phyloP scores from a whole-genome alignment of 2,113 vertebrate species.

The Hipposideros armiger region DNA sequence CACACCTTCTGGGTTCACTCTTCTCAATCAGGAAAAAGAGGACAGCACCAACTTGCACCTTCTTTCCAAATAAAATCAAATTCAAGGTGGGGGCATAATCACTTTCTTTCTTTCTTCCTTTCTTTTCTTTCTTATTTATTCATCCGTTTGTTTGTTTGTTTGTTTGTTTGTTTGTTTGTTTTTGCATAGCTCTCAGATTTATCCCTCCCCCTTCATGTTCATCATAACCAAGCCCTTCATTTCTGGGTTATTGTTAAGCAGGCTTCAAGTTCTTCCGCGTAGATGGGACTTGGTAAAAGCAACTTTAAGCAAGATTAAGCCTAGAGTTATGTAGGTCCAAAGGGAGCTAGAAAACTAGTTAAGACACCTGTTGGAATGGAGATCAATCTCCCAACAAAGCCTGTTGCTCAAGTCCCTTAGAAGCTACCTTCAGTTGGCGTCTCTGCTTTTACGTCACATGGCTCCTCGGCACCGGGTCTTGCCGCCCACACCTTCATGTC shows the following conservation, averaged over 20 bases:
- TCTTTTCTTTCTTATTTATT: too few species aligned
- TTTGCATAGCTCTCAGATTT: not conserved
- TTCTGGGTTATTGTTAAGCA: not conserved
- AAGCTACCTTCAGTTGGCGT: not conserved
- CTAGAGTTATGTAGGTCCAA: not conserved
- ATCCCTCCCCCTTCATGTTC: not conserved
- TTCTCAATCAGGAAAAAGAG: not conserved
- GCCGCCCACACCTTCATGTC: not conserved
- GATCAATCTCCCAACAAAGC: not conserved
- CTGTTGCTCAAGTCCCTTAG: not conserved
- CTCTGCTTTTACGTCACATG: not conserved
- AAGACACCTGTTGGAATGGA: constrained; percentile 5
- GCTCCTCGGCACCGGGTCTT: not conserved
- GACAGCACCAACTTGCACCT: not conserved
- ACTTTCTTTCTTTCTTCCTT: not conserved
- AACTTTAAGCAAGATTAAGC: not conserved
- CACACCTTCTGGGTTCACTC: not conserved
- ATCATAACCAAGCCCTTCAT: not conserved
- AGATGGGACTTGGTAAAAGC: not conserved
- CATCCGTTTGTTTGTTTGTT: not conserved
- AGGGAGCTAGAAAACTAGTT: not conserved
- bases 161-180: not conserved
- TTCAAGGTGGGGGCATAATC: not conserved
- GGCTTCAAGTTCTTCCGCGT: not conserved
- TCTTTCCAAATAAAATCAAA: not conserved